phyloP scores from a whole-genome alignment of 2,797 vertebrate genomes.

The Sphenopsis melanotis region DNA sequence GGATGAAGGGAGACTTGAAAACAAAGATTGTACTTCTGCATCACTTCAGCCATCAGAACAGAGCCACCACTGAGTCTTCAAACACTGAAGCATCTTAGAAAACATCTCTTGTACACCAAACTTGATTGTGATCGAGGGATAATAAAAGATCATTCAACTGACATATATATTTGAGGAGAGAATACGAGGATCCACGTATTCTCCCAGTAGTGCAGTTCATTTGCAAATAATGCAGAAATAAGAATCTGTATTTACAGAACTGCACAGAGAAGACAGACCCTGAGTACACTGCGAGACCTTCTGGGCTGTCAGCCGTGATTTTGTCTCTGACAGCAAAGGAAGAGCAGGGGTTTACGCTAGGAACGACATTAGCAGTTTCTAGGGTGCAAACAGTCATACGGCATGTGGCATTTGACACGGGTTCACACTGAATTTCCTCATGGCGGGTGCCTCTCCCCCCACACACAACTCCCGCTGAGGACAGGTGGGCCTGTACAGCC shows the following conservation, averaged over 20 bases:
- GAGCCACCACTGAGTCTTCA: background rate
- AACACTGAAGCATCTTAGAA: background rate
- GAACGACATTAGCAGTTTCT: fast-evolving
- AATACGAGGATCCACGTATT: background rate
- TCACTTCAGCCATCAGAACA: background rate
- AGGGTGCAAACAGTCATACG: background rate
- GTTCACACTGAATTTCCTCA: background rate
- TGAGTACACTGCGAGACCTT: fast-evolving
- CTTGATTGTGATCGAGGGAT: background rate
- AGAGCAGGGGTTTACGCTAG: fast-evolving
- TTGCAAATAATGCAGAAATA: background rate
- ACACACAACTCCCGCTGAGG: fast-evolving
- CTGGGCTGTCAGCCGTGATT: background rate
- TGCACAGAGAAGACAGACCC: fast-evolving
- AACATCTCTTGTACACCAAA: background rate
- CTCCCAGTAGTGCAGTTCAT: background rate
- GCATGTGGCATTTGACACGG: background rate
- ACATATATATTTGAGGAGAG: fast-evolving
- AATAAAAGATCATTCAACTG: background rate
- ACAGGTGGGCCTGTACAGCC: background rate
- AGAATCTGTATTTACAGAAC: background rate
- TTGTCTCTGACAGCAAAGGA: background rate
- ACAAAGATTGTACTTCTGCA: background rate
- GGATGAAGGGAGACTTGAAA: background rate
- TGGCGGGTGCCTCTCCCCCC: fast-evolving